A percentile compares a stretch with the other conserved stretches of the same genome.
phyloP scores from a whole-genome alignment of 2,888 invertebrate species.

The Amorpha juglandis region DNA sequence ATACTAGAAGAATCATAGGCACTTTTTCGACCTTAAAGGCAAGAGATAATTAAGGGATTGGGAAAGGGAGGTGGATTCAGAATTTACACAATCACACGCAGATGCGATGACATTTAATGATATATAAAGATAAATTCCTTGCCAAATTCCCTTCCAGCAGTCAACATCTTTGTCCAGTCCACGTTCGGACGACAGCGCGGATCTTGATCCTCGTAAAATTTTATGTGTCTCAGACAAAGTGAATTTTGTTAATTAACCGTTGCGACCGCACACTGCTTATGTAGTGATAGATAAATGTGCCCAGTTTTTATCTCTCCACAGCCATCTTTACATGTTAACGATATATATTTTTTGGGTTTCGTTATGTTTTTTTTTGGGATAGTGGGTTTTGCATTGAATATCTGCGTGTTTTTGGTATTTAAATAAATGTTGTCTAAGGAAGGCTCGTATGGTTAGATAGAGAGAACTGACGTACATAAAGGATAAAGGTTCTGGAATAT shows the following conservation, averaged over 20 bases:
- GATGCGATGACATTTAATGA: too few relatives aligned
- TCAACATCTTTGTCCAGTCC: slow-evolving; percentile 49
- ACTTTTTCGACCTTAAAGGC: too few relatives aligned
- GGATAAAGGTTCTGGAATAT: too few relatives aligned
- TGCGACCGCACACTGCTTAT: slow-evolving; percentile 55
- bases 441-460: too few relatives aligned
- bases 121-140: neutral
- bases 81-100: too few relatives aligned
- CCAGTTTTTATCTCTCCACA: slow-evolving; percentile 61
- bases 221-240: slow-evolving; percentile 82
- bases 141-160: slow-evolving; percentile 43
- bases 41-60: too few relatives aligned
- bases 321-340: slow-evolving; percentile 61
- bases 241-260: slow-evolving; percentile 82
- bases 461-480: too few relatives aligned
- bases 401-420: slow-evolving; percentile 2
- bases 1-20: too few relatives aligned
- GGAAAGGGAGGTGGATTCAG: too few relatives aligned
- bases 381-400: neutral
- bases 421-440: neutral
- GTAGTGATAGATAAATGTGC: slow-evolving; percentile 74
- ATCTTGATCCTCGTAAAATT: slow-evolving; percentile 84
- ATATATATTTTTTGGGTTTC: slow-evolving; percentile 30
- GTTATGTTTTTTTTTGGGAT: slow-evolving; percentile 29
- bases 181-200: slow-evolving; percentile 59